A percentile compares a stretch with the other conserved stretches of the same genome.
Evolutionary conservation across 2,888 invertebrate species (phyloP).

Genomic region (Cyaniris semiargus): DNA sequence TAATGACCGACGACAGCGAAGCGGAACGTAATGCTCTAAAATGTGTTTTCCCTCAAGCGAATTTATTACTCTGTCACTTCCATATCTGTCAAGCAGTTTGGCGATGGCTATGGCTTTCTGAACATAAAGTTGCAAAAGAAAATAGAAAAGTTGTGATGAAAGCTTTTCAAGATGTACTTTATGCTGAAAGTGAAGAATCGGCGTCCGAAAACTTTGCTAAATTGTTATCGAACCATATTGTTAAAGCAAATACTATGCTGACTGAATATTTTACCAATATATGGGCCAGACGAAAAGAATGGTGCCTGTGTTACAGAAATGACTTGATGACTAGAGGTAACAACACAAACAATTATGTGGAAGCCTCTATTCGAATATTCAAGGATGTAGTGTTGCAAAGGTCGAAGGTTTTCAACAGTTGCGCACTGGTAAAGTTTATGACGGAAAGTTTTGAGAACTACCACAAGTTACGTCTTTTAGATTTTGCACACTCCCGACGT

Average conservation of each 20-base stretch:
- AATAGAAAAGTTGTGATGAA: constrained; percentile 1
- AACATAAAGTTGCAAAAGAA: constrained; percentile 29
- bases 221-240: constrained; percentile 1
- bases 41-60: constrained; percentile 30
- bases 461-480: constrained; percentile 14
- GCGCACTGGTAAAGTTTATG: constrained; percentile 38
- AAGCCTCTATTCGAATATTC: constrained; percentile 37
- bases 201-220: constrained; percentile 1
- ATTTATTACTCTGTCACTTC: constrained; percentile 32
- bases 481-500: constrained; percentile 5
- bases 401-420: constrained; percentile 39
- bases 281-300: constrained; percentile 35
- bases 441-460: constrained; percentile 37
- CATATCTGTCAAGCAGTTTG: constrained; percentile 33
- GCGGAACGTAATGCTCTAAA: constrained; percentile 29
- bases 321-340: constrained; percentile 36
- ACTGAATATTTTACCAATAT: constrained; percentile 34
- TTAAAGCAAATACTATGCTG: constrained; percentile 1
- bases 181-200: constrained; percentile 1
- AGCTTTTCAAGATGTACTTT: background rate
- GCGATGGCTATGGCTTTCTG: constrained; percentile 33
- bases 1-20: constrained; percentile 39
- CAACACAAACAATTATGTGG: constrained; percentile 37
- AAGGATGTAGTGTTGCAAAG: constrained; percentile 38
- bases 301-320: constrained; percentile 34